Evolutionary conservation across 1,140 invertebrate species (phyloP), one percentile per base, ranked within the genome.

Genomic region (Meteorus sp.): DNA sequence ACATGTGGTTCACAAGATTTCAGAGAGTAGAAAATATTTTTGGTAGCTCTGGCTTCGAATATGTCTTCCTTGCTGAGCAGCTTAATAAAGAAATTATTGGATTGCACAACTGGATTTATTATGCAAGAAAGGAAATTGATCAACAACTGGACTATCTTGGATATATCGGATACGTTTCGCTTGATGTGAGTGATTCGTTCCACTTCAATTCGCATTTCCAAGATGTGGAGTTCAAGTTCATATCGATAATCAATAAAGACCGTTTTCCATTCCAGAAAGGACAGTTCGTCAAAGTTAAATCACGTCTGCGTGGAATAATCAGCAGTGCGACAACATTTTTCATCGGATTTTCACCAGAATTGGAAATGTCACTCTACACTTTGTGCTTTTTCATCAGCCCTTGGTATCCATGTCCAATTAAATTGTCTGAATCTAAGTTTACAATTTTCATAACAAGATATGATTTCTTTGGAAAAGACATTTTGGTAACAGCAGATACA

Each of bases 351-450:
- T 87, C 85, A 57, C 88, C 88, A 0, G 88, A 89, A 71, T 82
- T 88, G 62, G 88, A 89, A 66, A 83, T 89, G 71, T 86, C 86
- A 35, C 75, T 87, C 0, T 89, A 88, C 69, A 88, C 87, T 0
- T 63, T 86, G 15, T 87, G 85, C 57, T 86, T 86, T 66, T 79
- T 84, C 56, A 69, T 78, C 3, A 69, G 83, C 11, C 81, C 84
- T 1, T 80, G 83, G 43, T 69, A 63, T n/a, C 66, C 66, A 2
- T 85, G 84, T 62, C 79, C 78, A 0, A 57, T 85, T 17, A 72
- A 71, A 2, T 61, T 83, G 0, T 75, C 74, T 52, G 77, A 75
- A 56, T 72, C 68, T 8, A 58, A 76, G 2, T 70, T 82, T 37
- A 55, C 69, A 7, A 78, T 83, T 15, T 69, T 78, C 15, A 74